phyloP scores from a whole-genome alignment of 2,888 invertebrate species.

The Thecocarcelia acutangulata region DNA sequence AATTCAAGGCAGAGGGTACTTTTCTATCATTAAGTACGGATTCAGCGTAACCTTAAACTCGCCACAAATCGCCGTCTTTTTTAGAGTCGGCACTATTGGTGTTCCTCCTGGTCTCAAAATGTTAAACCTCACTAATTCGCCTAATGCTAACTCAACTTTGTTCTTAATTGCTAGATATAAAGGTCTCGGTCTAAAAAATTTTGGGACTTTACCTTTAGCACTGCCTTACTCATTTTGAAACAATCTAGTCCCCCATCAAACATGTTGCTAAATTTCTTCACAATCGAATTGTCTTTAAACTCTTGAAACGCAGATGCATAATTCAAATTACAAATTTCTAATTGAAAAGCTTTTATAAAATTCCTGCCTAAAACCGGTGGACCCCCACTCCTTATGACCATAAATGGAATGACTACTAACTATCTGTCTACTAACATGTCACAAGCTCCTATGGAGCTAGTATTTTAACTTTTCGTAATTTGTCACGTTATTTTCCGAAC shows the following conservation, averaged over 20 bases:
- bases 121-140: conserved; percentile 6
- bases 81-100: conserved; percentile 77
- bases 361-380: too few relatives aligned
- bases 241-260: not conserved
- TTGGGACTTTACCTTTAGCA: conserved; percentile 34
- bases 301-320: too few relatives aligned
- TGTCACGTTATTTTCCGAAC: too few relatives aligned
- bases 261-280: too few relatives aligned
- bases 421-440: too few relatives aligned
- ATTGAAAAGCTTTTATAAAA: too few relatives aligned
- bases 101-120: conserved; percentile 72
- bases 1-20: conserved; percentile 73
- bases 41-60: conserved; percentile 72
- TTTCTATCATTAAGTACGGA: conserved; percentile 71
- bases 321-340: too few relatives aligned
- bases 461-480: too few relatives aligned
- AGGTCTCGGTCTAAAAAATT: conserved; percentile 44
- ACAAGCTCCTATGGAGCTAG: too few relatives aligned
- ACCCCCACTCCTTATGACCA: too few relatives aligned
- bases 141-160: conserved; percentile 20
- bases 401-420: too few relatives aligned
- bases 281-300: too few relatives aligned
- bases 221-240: not conserved
- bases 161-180: conserved; percentile 37
- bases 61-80: conserved; percentile 71